Percentiles rank a stretch among this genome's conserved stretches.
Evolutionary conservation across 2,113 vertebrate genomes (phyloP).

Genomic region (Mus spicilegus): DNA sequence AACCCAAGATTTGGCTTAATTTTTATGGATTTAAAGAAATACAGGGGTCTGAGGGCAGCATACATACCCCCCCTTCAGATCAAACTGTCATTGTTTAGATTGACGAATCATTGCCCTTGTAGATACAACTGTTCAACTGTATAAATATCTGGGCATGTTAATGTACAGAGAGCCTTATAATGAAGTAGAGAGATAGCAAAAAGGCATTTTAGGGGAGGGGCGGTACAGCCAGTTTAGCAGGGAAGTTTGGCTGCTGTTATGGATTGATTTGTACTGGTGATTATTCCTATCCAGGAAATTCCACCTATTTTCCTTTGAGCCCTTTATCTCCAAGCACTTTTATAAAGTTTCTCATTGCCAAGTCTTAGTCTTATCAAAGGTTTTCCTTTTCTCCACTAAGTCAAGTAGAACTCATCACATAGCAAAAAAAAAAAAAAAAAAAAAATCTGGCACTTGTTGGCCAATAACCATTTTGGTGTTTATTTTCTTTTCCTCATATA

Average conservation of each 20-base stretch:
- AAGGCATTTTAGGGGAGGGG: slow-evolving; percentile 27
- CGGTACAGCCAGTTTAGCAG: slow-evolving; percentile 49
- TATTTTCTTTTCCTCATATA: slow-evolving; percentile 42
- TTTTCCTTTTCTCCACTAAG: not conserved
- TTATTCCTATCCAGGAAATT: slow-evolving; percentile 53
- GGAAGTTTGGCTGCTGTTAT: not conserved
- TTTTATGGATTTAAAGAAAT: slow-evolving; percentile 69
- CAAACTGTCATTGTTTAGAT: slow-evolving; percentile 63
- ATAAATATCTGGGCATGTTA: slow-evolving; percentile 56
- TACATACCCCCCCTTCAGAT: slow-evolving; percentile 59
- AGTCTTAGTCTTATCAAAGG: slow-evolving; percentile 1
- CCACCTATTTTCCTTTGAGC: slow-evolving; percentile 38
- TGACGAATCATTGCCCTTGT: slow-evolving; percentile 14
- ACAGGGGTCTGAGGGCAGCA: slow-evolving; percentile 4
- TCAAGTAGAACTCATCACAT: slow-evolving; percentile 37
- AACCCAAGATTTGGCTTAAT: slow-evolving; percentile 63
- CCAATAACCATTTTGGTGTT: slow-evolving; percentile 47
- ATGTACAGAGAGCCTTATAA: slow-evolving; percentile 44
- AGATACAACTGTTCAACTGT: slow-evolving; percentile 53
- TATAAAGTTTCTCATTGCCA: slow-evolving; percentile 17
- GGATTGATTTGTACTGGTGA: slow-evolving; percentile 38
- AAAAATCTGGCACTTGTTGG: slow-evolving; percentile 13
- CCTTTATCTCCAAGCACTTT: slow-evolving; percentile 45
- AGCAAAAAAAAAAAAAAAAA: slow-evolving; percentile 57
- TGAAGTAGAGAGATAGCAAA: slow-evolving; percentile 30